These are phyloP conservation scores for Cynopterus sphinx DNA, from an alignment of 2,797 vertebrate species.

Conservation along the genomic window DNA sequence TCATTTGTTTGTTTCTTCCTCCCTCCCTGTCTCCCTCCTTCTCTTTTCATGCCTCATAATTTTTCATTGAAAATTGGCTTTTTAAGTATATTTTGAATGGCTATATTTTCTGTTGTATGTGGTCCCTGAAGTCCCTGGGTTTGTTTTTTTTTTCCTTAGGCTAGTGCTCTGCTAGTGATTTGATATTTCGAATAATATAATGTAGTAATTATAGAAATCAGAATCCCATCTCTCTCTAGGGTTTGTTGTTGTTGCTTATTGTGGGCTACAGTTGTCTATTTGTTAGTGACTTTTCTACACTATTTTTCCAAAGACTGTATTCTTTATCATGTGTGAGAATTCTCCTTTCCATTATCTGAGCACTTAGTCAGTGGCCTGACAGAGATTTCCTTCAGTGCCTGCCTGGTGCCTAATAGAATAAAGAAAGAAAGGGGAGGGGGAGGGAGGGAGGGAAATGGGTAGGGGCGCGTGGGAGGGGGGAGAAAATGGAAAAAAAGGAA, in stretches of 20 bases:
- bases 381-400: background rate
- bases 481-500: background rate
- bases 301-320: background rate
- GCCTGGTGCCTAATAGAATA: background rate
- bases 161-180: background rate
- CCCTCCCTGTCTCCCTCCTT: too few species aligned
- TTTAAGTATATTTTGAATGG: background rate
- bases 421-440: background rate
- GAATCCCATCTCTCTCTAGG: background rate
- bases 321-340: background rate
- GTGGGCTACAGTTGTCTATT: background rate
- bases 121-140: background rate
- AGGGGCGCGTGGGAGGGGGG: too few species aligned
- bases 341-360: background rate
- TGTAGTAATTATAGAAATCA: background rate
- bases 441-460: background rate
- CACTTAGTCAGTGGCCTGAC: background rate
- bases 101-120: background rate
- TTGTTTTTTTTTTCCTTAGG: background rate
- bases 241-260: background rate
- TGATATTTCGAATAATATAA: background rate
- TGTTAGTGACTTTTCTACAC: background rate
- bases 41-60: background rate
- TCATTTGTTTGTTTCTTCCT: background rate
- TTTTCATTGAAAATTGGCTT: conserved; percentile 17